Conservation (phyloP, 2,113 vertebrate genomes). For the Alces alces region DNA sequence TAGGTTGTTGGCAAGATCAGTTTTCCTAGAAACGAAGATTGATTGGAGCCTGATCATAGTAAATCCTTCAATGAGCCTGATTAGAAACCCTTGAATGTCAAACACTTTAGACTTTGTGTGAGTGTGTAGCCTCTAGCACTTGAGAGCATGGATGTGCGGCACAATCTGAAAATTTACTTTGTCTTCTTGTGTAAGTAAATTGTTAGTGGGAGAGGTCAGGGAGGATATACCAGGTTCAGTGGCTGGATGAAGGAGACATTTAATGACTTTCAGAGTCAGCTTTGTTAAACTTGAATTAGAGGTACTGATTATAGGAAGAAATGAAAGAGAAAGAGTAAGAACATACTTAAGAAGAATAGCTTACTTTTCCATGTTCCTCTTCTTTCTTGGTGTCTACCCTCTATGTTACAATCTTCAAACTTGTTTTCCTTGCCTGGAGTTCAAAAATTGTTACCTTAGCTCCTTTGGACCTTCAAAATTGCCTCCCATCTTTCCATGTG, state of each 20-base stretch:
- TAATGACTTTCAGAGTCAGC: background rate
- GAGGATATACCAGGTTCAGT: background rate
- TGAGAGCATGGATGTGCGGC: background rate
- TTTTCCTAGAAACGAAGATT: background rate
- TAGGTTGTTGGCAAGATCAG: background rate
- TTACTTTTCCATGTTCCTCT: background rate
- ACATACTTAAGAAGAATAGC: background rate
- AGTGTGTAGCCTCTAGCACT: too few species aligned
- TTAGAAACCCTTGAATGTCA: background rate
- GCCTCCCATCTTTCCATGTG: background rate
- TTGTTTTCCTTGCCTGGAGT: background rate
- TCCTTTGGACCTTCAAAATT: background rate
- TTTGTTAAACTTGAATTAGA: background rate
- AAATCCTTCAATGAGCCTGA: background rate
- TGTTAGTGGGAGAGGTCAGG: background rate
- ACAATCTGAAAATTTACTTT: background rate
- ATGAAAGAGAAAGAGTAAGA: background rate
- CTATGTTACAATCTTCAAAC: background rate
- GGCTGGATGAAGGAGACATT: background rate
- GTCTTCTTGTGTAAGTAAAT: background rate
- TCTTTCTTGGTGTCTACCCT: background rate
- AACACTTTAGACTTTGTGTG: background rate
- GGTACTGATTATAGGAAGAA: background rate
- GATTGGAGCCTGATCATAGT: background rate
- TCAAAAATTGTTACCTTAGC: background rate